phyloP scores from a whole-genome alignment of 2,797 vertebrate species.

The Rhinoraja longicauda region DNA sequence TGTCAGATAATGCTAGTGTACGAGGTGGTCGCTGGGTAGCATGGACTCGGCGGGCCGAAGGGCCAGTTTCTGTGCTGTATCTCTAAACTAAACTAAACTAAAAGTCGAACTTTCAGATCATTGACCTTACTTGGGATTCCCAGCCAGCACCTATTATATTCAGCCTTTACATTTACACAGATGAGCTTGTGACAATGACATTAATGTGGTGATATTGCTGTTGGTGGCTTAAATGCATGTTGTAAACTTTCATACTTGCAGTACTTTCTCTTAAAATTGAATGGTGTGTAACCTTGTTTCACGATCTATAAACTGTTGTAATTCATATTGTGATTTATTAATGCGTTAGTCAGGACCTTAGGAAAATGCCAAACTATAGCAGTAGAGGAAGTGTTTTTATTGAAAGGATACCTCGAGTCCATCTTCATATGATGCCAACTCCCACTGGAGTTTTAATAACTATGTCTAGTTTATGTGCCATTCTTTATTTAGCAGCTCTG shows the following conservation, averaged over 20 bases:
- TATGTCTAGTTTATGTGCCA: background rate
- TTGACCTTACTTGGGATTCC: no score
- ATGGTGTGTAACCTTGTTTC: background rate
- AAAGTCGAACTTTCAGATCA: no score
- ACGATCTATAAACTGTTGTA: background rate
- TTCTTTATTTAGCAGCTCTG: background rate
- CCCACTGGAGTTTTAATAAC: background rate
- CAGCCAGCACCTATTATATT: no score
- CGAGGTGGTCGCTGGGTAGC: no score
- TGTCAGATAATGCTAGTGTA: no score
- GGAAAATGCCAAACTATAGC: background rate
- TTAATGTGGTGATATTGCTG: background rate
- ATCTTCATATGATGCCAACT: background rate
- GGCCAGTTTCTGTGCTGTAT: no score
- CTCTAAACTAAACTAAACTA: no score
- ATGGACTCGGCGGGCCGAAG: no score
- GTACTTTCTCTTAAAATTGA: background rate
- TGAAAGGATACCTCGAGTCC: background rate
- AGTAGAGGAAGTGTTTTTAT: background rate
- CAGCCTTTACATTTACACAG: background rate
- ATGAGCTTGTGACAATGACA: background rate
- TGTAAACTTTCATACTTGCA: background rate
- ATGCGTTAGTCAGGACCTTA: background rate
- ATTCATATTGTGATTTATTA: background rate
- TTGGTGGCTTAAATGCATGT: background rate